phyloP scores from a whole-genome alignment of 2,113 vertebrate species.

The Pygoscelis adeliae region DNA sequence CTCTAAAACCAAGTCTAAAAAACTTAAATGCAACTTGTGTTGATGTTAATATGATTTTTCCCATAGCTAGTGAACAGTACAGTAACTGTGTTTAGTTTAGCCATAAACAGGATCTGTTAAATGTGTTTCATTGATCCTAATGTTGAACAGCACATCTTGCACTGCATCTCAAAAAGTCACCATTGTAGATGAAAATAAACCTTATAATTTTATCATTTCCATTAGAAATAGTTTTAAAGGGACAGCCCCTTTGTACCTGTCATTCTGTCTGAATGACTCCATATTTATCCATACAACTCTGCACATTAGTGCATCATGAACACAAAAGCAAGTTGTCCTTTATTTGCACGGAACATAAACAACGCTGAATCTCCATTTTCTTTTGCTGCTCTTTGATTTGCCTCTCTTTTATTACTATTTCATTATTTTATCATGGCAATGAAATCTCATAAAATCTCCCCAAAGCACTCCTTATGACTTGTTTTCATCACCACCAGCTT shows the following conservation, averaged over 20 bases:
- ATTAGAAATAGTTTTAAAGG: not conserved
- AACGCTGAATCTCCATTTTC: not conserved
- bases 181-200: not conserved
- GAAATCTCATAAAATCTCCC: not conserved
- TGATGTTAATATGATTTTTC: constrained; percentile 14
- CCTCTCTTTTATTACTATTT: not conserved
- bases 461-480: not conserved
- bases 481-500: not conserved
- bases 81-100: not conserved
- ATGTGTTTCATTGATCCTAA: not conserved
- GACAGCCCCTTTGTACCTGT: not conserved
- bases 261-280: not conserved
- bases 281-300: not conserved
- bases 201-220: not conserved
- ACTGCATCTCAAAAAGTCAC: not conserved
- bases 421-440: not conserved
- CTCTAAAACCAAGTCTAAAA: constrained; percentile 3
- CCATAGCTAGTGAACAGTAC: not conserved
- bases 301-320: not conserved
- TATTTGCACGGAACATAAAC: not conserved
- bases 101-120: not conserved
- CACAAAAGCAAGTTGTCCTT: not conserved
- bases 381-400: not conserved
- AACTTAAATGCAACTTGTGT: not conserved
- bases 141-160: not conserved